Evolutionary conservation across 2,888 invertebrate species (phyloP).

Genomic region (Strigamia maritima): DNA sequence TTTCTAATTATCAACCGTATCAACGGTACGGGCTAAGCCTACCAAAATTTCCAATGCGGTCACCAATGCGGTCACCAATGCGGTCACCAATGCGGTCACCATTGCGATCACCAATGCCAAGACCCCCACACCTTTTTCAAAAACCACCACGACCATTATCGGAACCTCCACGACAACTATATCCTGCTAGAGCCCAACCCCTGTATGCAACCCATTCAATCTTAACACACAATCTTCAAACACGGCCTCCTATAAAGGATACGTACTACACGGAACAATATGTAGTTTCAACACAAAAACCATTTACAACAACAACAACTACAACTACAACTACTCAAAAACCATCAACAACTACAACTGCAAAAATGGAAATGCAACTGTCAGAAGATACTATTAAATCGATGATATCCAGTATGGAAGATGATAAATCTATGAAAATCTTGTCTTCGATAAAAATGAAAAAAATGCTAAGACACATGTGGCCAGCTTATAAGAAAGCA

Average conservation of each 20-base stretch:
- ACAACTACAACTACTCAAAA: background rate
- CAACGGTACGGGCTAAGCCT: background rate
- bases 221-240: background rate
- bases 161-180: background rate
- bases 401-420: background rate
- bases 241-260: background rate
- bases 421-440: background rate
- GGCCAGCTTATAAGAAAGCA: constrained; percentile 1
- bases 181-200: background rate
- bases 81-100: background rate
- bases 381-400: background rate
- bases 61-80: background rate
- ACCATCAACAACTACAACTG: background rate
- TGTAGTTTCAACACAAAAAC: background rate
- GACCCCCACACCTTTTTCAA: background rate
- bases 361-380: background rate
- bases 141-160: background rate
- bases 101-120: background rate
- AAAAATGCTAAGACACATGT: background rate
- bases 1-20: background rate
- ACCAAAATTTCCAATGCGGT: background rate
- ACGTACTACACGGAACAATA: background rate
- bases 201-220: background rate
- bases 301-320: background rate
- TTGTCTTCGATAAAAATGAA: background rate